phyloP scores from a whole-genome alignment of 1,140 invertebrate genomes.

The Macrobrachium nipponense region DNA sequence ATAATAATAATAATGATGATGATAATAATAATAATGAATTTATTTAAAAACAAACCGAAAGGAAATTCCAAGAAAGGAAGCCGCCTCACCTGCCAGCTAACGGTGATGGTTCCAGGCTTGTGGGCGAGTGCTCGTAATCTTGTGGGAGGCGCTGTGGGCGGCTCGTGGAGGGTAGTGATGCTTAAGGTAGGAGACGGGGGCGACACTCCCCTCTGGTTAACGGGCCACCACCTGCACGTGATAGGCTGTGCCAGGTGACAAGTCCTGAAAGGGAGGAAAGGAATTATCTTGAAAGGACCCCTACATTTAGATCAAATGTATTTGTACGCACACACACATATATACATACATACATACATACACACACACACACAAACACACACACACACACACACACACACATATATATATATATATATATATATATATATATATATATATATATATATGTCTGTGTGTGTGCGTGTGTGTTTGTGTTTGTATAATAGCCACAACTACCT shows the following conservation, averaged over 20 bases:
- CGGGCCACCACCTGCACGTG: constrained; percentile 67
- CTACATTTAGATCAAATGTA: background rate
- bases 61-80: no score
- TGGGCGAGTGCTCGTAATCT: constrained; percentile 67
- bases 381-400: no score
- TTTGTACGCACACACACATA: background rate
- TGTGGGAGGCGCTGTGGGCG: constrained; percentile 68
- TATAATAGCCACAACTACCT: no score
- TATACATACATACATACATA: no score
- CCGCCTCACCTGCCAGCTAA: constrained; percentile 68
- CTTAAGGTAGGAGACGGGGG: constrained; percentile 62
- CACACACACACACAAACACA: no score
- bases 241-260: constrained; percentile 68
- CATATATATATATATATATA: no score
- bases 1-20: no score
- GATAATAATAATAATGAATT: no score
- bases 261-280: constrained; percentile 40
- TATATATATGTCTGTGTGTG: no score
- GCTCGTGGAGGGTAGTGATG: constrained; percentile 63
- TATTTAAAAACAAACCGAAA: no score
- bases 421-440: no score
- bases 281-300: background rate
- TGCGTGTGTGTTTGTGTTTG: no score
- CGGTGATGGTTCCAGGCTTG: constrained; percentile 67
- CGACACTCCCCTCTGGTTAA: constrained; percentile 68